Base-by-base conservation (phyloP, 1,140 invertebrate genomes). In the Drosophila chauvacae region DNA sequence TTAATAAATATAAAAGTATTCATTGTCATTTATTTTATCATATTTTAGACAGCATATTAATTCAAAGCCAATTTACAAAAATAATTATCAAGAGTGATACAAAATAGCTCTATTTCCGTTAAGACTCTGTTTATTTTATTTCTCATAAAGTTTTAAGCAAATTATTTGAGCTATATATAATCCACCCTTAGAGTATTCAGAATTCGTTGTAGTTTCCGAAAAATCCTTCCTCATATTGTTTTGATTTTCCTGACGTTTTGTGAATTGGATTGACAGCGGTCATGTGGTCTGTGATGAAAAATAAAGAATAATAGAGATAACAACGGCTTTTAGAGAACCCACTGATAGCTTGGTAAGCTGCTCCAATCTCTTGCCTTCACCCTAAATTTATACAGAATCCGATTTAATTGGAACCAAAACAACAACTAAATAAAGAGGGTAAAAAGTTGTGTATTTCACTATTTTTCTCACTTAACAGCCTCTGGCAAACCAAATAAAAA, bases 351-450 rank as follows among this genome's bases (percentile, higher is more conserved):
- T 7, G n/a, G 51, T 70, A 58, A 70, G 33, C 35, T 16, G 11
- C 10, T 30, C 4, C 44, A 20, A 47, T 39, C 50, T 23, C 39
- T n/a, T 39, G 11, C 3, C 4, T 7, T 63, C 20, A n/a, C 7
- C 7, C 28, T 7, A n/a, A 26, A 16, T 48, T 4, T 26, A 48
- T 20, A 45, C 20, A 16, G 42, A 70, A 70, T 42, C 20, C 20
- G 6, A 59, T 50, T 71, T 71, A 72, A 71, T 72, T 72, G 69
- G 68, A 37, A 30, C 23, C 44, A 41, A 39, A 18, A 51, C 39
- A 47, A 61, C 26, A 13, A 16, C 35, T 48, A 30, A 18, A 50
- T n/a, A 39, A 30, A 57, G 4, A 13, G 7, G 14, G 10, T 26
- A 9, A 11, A 18, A 16, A 26, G 20, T 57, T 26, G 35, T 41